Percentiles rank a stretch among this genome's conserved stretches.
These are phyloP conservation scores for Heliconius melpomene DNA, from an alignment of 1,140 invertebrate species.

Conservation along the genomic window DNA sequence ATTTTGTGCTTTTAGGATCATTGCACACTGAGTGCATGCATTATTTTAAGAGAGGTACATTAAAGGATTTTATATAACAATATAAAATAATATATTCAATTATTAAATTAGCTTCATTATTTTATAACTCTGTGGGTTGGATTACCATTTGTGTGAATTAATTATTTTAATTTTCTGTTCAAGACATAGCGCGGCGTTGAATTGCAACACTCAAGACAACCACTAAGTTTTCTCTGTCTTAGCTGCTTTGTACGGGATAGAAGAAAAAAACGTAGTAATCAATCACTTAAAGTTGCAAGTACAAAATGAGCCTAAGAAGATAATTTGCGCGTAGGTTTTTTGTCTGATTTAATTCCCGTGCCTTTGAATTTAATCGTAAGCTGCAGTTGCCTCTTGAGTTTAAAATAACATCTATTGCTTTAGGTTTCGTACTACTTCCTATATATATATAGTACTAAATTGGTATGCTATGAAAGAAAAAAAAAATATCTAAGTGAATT, in stretches of 20 bases:
- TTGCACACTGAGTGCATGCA: not conserved
- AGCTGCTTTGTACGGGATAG: no score
- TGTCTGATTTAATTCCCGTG: slow-evolving; percentile 23
- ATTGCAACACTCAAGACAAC: not conserved
- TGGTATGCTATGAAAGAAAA: no score
- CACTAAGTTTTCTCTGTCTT: no score
- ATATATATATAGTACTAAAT: no score
- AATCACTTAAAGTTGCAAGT: not conserved
- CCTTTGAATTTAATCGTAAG: not conserved
- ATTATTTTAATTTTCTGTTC: no score
- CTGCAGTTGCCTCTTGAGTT: not conserved
- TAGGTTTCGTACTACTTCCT: not conserved
- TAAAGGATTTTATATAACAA: no score
- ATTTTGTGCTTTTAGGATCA: slow-evolving; percentile 18
- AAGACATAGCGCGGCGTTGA: not conserved
- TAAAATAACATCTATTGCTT: not conserved
- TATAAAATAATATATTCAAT: not conserved
- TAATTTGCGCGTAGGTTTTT: slow-evolving; percentile 33
- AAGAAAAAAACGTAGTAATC: not conserved
- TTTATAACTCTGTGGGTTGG: no score
- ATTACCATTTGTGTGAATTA: no score
- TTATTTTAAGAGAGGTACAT: no score
- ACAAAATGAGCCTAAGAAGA: slow-evolving; percentile 12
- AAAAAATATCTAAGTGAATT: no score
- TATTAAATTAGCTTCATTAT: not conserved